A percentile compares a stretch with the other conserved stretches of the same genome.
Evolutionary conservation across 2,113 vertebrate species (phyloP).

Genomic region (Beaufortia kweichowensis): DNA sequence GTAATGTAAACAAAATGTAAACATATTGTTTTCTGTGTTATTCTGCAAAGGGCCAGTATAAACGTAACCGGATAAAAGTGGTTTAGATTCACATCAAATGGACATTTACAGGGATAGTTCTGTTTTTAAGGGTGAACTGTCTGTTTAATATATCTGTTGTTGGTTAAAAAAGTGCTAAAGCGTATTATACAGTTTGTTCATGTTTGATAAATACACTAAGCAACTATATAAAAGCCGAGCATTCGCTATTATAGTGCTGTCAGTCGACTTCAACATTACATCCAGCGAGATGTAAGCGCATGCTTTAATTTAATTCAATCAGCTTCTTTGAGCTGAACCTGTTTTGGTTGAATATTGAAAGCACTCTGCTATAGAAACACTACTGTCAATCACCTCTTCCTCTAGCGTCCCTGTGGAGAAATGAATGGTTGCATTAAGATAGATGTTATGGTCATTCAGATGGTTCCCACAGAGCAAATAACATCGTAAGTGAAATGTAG

Average conservation of each 20-base stretch:
- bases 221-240: not conserved
- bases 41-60: no score
- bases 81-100: no score
- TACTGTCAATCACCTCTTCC: conserved; percentile 42
- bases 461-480: conserved; percentile 55
- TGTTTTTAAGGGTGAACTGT: no score
- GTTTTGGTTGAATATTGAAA: not conserved
- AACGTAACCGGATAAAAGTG: no score
- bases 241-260: not conserved
- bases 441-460: conserved; percentile 46
- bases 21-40: no score
- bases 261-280: not conserved
- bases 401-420: conserved; percentile 44
- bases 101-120: no score
- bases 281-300: not conserved
- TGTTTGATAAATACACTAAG: not conserved
- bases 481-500: conserved; percentile 50
- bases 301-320: conserved; percentile 35
- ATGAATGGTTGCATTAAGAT: conserved; percentile 56
- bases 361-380: conserved; percentile 10
- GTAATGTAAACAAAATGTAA: no score
- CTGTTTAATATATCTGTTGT: no score
- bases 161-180: no score
- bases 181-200: not conserved
- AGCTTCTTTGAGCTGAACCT: conserved; percentile 15